A percentile compares a stretch with the other conserved stretches of the same genome.
These are phyloP conservation scores for Hystrix cristata DNA, from an alignment of 2,113 vertebrate genomes.

Conservation along the genomic window DNA sequence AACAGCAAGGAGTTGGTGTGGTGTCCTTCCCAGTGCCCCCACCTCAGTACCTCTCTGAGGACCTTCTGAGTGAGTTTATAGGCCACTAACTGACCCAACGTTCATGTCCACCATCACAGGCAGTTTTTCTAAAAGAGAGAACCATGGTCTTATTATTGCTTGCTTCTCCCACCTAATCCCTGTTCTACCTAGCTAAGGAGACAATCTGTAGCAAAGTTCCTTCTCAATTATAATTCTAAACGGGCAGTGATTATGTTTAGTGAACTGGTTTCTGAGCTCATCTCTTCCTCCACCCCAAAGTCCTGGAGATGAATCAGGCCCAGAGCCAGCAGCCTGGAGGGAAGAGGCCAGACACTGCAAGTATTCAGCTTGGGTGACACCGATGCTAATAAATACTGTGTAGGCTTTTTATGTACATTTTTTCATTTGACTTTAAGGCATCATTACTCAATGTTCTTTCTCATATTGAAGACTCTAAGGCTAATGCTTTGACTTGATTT, in stretches of 20 bases:
- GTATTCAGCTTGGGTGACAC: conserved; percentile 57
- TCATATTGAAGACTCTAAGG: conserved; percentile 86
- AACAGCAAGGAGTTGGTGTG: background rate
- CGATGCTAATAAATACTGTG: conserved; percentile 78
- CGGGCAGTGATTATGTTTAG: background rate
- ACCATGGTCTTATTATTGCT: background rate
- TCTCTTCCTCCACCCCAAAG: conserved; percentile 37
- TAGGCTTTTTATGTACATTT: conserved; percentile 80
- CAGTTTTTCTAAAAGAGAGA: conserved; percentile 37
- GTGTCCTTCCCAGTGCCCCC: background rate
- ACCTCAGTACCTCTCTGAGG: background rate
- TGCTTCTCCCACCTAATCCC: background rate
- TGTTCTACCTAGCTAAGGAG: conserved; percentile 12
- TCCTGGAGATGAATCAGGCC: background rate
- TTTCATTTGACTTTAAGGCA: conserved; percentile 85
- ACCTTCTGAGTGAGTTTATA: background rate
- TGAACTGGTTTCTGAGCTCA: conserved; percentile 47
- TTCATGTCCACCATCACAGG: conserved; percentile 4
- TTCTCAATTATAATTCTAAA: conserved; percentile 60
- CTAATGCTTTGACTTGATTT: conserved; percentile 89
- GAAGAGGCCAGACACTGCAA: conserved; percentile 69
- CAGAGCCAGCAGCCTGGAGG: conserved; percentile 64
- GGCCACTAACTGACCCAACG: background rate
- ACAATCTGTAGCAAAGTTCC: background rate
- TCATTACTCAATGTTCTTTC: conserved; percentile 87